Evolutionary conservation across 2,797 vertebrate genomes (phyloP).

Genomic region (Rhinoraja longicauda): DNA sequence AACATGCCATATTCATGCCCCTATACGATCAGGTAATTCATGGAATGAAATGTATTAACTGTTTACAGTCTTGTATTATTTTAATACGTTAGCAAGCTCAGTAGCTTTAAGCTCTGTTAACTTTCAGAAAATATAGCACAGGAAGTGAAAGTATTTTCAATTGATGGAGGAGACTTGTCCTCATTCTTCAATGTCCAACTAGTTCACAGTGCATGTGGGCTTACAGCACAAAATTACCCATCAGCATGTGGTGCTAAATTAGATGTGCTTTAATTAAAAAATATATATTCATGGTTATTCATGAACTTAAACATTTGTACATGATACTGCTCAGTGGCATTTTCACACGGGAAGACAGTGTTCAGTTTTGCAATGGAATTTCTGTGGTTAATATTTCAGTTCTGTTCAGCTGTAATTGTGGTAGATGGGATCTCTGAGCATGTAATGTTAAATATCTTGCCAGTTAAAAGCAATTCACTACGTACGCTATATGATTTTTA

Average conservation of each 20-base stretch:
- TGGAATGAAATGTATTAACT: slow-evolving; percentile 57
- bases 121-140: neutral
- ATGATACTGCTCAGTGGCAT: too few relatives aligned
- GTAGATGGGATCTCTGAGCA: too few relatives aligned
- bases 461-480: neutral
- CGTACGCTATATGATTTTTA: neutral
- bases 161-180: neutral
- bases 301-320: neutral
- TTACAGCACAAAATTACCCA: neutral
- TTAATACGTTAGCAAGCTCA: neutral
- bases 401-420: too few relatives aligned
- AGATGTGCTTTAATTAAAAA: too few relatives aligned
- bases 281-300: too few relatives aligned
- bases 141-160: neutral
- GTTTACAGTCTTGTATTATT: slow-evolving; percentile 43
- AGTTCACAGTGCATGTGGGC: neutral
- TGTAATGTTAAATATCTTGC: neutral
- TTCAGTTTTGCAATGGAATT: neutral
- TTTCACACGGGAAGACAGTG: neutral
- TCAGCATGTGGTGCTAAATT: too few relatives aligned
- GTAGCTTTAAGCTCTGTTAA: neutral
- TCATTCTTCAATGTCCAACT: neutral
- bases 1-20: slow-evolving; percentile 52
- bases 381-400: neutral
- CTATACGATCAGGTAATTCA: slow-evolving; percentile 62